phyloP scores from a whole-genome alignment of 1,140 invertebrate species.

The Chelonus insularis region DNA sequence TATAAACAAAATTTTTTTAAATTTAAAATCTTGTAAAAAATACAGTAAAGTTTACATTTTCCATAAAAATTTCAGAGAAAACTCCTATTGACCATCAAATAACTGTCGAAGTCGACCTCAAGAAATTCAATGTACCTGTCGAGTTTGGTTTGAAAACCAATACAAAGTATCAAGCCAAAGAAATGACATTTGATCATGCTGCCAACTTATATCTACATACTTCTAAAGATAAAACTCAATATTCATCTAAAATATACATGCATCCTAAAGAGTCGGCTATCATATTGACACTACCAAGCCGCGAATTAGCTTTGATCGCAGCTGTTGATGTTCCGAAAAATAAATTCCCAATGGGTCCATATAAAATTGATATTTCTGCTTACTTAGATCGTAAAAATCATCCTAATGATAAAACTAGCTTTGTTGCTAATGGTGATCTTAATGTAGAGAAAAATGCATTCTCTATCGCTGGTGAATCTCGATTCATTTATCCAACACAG shows the following conservation, averaged over 20 bases:
- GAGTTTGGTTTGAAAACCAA: slow-evolving; percentile 71
- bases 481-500: slow-evolving; percentile 68
- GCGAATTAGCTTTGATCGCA: slow-evolving; percentile 66
- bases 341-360: slow-evolving; percentile 48
- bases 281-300: slow-evolving; percentile 66
- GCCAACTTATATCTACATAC: slow-evolving; percentile 71
- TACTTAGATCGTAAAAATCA: slow-evolving; percentile 73
- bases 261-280: slow-evolving; percentile 64
- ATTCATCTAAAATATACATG: slow-evolving; percentile 68
- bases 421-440: slow-evolving; percentile 58
- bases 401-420: slow-evolving; percentile 66
- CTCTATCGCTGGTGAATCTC: slow-evolving; percentile 62
- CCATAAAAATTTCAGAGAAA: slow-evolving; percentile 43
- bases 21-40: background rate
- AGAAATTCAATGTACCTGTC: slow-evolving; percentile 70
- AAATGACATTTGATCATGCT: slow-evolving; percentile 64
- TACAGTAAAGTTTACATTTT: too few relatives aligned
- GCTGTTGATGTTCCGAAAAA: slow-evolving; percentile 47
- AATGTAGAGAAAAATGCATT: slow-evolving; percentile 57
- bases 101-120: slow-evolving; percentile 67
- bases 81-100: slow-evolving; percentile 60
- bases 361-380: slow-evolving; percentile 60
- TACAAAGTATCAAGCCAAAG: slow-evolving; percentile 59
- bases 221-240: slow-evolving; percentile 67
- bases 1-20: background rate